Percentiles rank a stretch among this genome's conserved stretches.
Conservation (phyloP, 2,797 vertebrate species). For the Acipenser oxyrinchus region DNA sequence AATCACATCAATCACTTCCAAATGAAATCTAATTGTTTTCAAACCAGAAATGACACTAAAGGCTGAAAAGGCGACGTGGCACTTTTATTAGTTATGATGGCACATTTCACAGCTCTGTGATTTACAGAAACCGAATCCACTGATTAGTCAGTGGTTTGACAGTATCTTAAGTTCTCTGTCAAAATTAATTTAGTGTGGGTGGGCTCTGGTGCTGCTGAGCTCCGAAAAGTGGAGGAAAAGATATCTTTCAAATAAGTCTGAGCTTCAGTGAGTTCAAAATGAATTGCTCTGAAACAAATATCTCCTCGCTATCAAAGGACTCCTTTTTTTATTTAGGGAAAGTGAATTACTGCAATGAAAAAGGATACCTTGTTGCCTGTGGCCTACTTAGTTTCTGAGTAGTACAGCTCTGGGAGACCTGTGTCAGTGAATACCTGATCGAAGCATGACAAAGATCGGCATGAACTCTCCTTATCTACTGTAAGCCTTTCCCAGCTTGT, state of each 20-base stretch:
- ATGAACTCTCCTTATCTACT: constrained; percentile 33
- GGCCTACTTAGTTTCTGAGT: constrained; percentile 48
- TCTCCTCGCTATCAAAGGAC: constrained; percentile 59
- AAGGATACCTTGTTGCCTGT: constrained; percentile 52
- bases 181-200: constrained; percentile 68
- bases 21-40: constrained; percentile 52
- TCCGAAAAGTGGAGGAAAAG: constrained; percentile 44
- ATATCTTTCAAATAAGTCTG: constrained; percentile 62
- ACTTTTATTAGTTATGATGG: constrained; percentile 69
- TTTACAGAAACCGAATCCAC: constrained; percentile 65
- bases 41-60: constrained; percentile 34
- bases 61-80: constrained; percentile 38
- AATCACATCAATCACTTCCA: constrained; percentile 46
- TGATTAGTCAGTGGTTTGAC: constrained; percentile 71
- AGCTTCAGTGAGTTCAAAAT: constrained; percentile 57
- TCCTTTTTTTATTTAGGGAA: constrained; percentile 48
- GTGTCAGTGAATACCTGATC: constrained; percentile 21
- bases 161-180: constrained; percentile 67
- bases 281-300: constrained; percentile 64
- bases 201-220: constrained; percentile 46
- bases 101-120: constrained; percentile 62
- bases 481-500: constrained; percentile 31
- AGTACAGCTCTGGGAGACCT: constrained; percentile 14
- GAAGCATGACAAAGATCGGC: constrained; percentile 31
- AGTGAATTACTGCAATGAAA: constrained; percentile 60